A percentile compares a stretch with the other conserved stretches of the same genome.
Conservation (phyloP, 2,797 vertebrate species). For the Vespertilio murinus region DNA sequence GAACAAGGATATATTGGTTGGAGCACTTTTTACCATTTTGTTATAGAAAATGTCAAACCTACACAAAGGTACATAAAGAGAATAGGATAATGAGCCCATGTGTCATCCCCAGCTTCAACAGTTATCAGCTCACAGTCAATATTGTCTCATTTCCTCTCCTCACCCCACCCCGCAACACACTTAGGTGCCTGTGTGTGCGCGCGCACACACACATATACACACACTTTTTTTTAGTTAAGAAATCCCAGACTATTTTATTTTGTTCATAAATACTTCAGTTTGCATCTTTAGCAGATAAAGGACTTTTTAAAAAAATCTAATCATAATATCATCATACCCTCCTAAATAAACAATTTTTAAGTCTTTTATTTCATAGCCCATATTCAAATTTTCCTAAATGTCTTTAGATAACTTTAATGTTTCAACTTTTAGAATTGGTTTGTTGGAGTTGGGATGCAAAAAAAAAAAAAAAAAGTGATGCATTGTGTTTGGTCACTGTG, state of each 20-base stretch:
- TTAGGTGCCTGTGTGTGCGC: not conserved
- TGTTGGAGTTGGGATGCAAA: not conserved
- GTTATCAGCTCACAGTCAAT: not conserved
- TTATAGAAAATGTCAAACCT: slow-evolving; percentile 56
- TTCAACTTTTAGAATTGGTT: not conserved
- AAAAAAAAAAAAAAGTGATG: no score
- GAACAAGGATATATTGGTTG: not conserved
- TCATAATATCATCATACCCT: slow-evolving; percentile 22
- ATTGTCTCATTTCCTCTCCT: not conserved
- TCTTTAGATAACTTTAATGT: not conserved
- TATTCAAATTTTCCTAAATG: not conserved
- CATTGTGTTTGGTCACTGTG: rapidly evolving
- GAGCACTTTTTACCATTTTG: slow-evolving; percentile 35
- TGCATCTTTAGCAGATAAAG: slow-evolving; percentile 48
- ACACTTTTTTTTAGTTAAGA: not conserved
- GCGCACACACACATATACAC: not conserved
- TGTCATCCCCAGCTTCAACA: not conserved
- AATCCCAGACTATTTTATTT: slow-evolving; percentile 2
- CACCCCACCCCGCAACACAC: not conserved
- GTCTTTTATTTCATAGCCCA: slow-evolving; percentile 13
- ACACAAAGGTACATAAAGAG: slow-evolving; percentile 33
- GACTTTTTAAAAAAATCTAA: slow-evolving; percentile 21
- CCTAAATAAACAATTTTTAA: slow-evolving; percentile 40
- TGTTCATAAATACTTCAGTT: slow-evolving; percentile 47
- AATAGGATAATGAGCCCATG: not conserved